phyloP scores from a whole-genome alignment of 2,113 vertebrate genomes.

The Lampris incognitus region DNA sequence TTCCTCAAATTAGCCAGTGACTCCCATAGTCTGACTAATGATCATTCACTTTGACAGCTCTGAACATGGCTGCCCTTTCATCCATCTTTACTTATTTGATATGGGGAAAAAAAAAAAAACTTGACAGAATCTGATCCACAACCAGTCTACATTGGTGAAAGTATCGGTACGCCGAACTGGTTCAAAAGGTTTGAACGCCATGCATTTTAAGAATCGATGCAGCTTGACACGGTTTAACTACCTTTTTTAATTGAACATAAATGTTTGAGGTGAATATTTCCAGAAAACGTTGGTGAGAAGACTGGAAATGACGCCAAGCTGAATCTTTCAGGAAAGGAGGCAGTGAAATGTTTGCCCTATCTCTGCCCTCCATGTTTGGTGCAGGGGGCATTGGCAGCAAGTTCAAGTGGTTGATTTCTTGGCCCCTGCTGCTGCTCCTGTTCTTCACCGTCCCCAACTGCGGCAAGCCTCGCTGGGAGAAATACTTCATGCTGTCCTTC shows the following conservation, averaged over 20 bases:
- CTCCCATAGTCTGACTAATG: constrained; percentile 24
- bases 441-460: constrained; percentile 93
- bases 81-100: constrained; percentile 22
- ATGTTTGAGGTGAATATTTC: too few relatives aligned
- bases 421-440: constrained; percentile 92
- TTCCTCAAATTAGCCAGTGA: constrained; percentile 24
- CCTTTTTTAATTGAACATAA: too few relatives aligned
- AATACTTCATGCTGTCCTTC: constrained; percentile 94
- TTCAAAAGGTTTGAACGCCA: not conserved
- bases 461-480: constrained; percentile 94
- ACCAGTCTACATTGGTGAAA: not conserved
- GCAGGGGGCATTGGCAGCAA: constrained; percentile 88
- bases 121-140: constrained; percentile 17
- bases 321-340: too few relatives aligned
- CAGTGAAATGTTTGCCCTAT: not conserved
- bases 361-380: not conserved
- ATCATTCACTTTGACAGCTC: constrained; percentile 42
- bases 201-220: not conserved
- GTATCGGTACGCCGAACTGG: constrained; percentile 5
- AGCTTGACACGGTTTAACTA: not conserved
- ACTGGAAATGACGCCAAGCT: too few relatives aligned
- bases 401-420: constrained; percentile 92
- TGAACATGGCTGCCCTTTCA: constrained; percentile 38
- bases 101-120: constrained; percentile 22
- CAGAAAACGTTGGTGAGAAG: not conserved